Evolutionary conservation across 2,888 invertebrate species (phyloP).

Genomic region (Podabrus alpinus): DNA sequence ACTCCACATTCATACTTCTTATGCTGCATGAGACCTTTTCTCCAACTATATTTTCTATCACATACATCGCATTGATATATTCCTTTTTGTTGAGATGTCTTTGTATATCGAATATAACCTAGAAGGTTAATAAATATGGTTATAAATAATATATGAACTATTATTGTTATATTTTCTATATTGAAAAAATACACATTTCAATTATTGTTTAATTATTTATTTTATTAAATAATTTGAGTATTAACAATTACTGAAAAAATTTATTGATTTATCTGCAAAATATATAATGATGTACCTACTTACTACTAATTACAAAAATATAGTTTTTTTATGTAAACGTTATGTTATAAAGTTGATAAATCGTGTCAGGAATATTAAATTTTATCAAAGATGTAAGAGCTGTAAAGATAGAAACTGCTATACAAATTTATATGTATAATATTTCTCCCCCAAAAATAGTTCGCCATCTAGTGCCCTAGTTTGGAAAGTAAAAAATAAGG

Average conservation of each 20-base stretch:
- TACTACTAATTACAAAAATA: no score
- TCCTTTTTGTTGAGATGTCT: conserved; percentile 9
- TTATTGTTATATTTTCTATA: background rate
- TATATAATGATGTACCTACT: no score
- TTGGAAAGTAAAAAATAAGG: no score
- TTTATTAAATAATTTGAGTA: background rate
- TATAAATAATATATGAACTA: background rate
- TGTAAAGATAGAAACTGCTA: no score
- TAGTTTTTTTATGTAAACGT: no score
- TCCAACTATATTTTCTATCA: conserved; percentile 30
- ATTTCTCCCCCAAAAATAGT: no score
- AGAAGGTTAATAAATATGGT: background rate
- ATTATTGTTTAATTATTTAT: background rate
- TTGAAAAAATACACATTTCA: background rate
- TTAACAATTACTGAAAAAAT: background rate
- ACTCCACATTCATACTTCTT: conserved; percentile 40
- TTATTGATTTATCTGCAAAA: background rate
- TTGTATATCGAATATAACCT: background rate
- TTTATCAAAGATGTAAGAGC: no score
- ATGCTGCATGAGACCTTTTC: conserved; percentile 31
- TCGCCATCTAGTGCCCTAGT: no score
- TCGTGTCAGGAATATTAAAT: no score
- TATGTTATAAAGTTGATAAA: no score
- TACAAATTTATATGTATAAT: no score
- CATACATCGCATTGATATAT: conserved; percentile 45